Conservation (phyloP, 2,797 vertebrate genomes). For the Chloroceryle amazona region DNA sequence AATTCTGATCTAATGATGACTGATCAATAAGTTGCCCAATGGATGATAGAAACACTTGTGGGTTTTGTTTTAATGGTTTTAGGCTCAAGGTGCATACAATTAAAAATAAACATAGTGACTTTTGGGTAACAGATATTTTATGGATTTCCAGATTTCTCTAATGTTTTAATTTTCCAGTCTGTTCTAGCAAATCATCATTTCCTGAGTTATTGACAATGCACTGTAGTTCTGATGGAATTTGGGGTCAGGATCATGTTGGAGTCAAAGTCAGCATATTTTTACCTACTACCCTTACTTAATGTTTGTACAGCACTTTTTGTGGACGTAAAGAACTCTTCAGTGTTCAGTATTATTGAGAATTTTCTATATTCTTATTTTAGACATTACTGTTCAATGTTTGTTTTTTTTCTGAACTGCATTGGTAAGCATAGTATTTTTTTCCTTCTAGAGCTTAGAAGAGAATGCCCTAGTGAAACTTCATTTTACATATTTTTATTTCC, state of each 20-base stretch:
- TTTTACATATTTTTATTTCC: neutral
- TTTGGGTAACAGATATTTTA: neutral
- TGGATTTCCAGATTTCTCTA: neutral
- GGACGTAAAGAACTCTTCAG: constrained; percentile 3
- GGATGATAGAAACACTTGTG: neutral
- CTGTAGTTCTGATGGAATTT: neutral
- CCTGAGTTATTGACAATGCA: neutral
- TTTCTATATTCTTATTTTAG: neutral
- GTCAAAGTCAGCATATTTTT: constrained; percentile 54
- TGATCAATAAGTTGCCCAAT: neutral
- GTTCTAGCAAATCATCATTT: neutral
- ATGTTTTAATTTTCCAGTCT: neutral
- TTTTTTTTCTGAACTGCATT: neutral
- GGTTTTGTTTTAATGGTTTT: neutral
- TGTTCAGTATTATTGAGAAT: neutral
- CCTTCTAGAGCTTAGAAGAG: neutral
- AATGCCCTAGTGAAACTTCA: neutral
- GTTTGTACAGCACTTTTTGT: neutral
- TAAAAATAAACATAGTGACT: neutral
- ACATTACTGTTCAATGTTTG: neutral
- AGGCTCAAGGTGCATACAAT: neutral
- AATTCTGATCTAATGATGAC: neutral
- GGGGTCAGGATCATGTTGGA: constrained; percentile 10
- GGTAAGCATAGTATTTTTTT: neutral
- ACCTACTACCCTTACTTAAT: constrained; percentile 26